Conservation (phyloP, 2,888 invertebrate species). For the Dynastes hyllus region DNA sequence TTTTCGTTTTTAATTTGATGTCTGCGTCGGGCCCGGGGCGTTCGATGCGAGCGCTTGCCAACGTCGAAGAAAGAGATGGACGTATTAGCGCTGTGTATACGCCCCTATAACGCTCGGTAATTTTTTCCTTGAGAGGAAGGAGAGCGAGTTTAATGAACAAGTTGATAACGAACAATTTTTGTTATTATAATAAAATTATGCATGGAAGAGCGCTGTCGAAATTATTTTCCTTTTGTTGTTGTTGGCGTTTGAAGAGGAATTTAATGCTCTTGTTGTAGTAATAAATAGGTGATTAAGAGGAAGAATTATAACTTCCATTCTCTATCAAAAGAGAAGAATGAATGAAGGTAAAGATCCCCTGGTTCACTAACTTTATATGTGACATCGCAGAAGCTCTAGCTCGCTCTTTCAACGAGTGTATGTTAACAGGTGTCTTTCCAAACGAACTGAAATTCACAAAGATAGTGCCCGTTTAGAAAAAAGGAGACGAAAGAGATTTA, state of each 20-base stretch:
- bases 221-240: slow-evolving; percentile 16
- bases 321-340: too few relatives aligned
- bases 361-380: too few relatives aligned
- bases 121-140: slow-evolving; percentile 17
- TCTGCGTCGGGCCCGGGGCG: slow-evolving; percentile 35
- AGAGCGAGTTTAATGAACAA: slow-evolving; percentile 28
- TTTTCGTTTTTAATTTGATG: slow-evolving; percentile 40
- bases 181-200: slow-evolving; percentile 35
- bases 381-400: too few relatives aligned
- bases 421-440: too few relatives aligned
- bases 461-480: too few relatives aligned
- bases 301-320: not conserved
- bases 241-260: not conserved
- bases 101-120: slow-evolving; percentile 10
- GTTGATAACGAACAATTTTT: slow-evolving; percentile 38
- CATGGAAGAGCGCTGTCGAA: slow-evolving; percentile 7
- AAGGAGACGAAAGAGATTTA: too few relatives aligned
- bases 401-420: too few relatives aligned
- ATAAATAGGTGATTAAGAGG: not conserved
- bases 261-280: slow-evolving; percentile 7
- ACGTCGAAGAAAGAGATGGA: slow-evolving; percentile 25
- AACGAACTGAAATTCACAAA: too few relatives aligned
- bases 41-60: slow-evolving; percentile 23
- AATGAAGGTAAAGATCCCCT: too few relatives aligned
- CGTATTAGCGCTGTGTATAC: slow-evolving; percentile 15